phyloP scores from a whole-genome alignment of 2,113 vertebrate species.

The Corynorhinus townsendii region DNA sequence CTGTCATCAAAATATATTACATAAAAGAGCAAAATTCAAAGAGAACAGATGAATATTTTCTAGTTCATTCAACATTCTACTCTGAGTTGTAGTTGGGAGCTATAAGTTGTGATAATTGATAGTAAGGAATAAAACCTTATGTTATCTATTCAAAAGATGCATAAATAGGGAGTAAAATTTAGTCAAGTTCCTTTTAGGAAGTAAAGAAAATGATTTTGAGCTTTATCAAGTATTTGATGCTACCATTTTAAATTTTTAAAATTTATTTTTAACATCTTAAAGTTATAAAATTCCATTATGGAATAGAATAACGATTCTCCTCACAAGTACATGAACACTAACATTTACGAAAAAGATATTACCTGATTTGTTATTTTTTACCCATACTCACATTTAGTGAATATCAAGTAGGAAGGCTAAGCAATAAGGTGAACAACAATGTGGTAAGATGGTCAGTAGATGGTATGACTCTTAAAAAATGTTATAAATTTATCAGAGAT shows the following conservation, averaged over 20 bases:
- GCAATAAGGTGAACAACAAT: neutral
- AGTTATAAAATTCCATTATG: neutral
- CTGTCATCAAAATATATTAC: neutral
- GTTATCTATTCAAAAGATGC: neutral
- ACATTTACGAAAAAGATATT: neutral
- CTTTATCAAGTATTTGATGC: neutral
- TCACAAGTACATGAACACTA: neutral
- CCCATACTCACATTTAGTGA: neutral
- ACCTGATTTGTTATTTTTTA: neutral
- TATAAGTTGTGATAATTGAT: neutral
- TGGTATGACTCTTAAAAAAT: neutral
- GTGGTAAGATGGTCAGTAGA: neutral
- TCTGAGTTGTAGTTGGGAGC: neutral
- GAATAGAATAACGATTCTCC: neutral
- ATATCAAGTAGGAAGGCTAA: neutral
- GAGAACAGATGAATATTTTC: neutral
- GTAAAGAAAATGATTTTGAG: neutral
- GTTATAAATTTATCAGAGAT: neutral
- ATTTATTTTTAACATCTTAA: neutral
- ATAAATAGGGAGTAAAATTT: neutral
- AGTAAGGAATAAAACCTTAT: neutral
- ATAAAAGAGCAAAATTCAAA: neutral
- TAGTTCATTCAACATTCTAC: neutral
- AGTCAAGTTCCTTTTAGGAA: neutral
- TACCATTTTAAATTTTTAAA: neutral